Conservation (phyloP, 2,113 vertebrate genomes). For the Columba livia region DNA sequence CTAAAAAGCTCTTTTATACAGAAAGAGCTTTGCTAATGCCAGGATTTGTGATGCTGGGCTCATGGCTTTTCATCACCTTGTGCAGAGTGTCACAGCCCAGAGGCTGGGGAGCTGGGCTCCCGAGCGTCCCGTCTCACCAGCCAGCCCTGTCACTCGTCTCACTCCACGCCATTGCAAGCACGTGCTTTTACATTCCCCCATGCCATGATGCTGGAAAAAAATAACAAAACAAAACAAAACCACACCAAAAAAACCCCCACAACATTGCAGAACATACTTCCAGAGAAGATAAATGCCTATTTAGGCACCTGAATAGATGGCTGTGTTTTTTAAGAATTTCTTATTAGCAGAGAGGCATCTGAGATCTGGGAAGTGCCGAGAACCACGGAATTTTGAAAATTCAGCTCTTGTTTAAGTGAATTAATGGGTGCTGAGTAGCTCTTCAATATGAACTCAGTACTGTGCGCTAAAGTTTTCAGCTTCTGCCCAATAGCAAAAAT, state of each 20-base stretch:
- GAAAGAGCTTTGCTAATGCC: background rate
- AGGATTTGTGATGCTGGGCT: fast-evolving
- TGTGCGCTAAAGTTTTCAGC: background rate
- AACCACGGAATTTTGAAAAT: background rate
- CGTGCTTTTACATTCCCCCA: background rate
- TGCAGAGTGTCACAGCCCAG: background rate
- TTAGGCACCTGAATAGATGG: background rate
- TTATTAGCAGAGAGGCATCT: background rate
- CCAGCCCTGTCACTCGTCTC: fast-evolving
- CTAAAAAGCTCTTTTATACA: background rate
- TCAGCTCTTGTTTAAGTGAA: background rate
- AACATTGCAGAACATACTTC: background rate
- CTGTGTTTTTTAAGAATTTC: background rate
- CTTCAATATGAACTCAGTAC: background rate
- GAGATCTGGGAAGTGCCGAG: background rate
- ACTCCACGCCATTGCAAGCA: background rate
- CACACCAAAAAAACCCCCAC: too few relatives aligned
- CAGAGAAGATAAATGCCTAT: background rate
- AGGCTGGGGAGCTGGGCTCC: background rate
- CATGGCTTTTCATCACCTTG: fast-evolving
- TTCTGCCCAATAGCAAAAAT: background rate
- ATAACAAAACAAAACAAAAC: background rate
- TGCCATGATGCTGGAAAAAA: background rate
- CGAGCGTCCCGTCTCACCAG: background rate
- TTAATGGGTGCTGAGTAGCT: background rate